A percentile compares a stretch with the other conserved stretches of the same genome.
Evolutionary conservation across 1,140 invertebrate genomes (phyloP).

Genomic region (Bicyclus anynana): DNA sequence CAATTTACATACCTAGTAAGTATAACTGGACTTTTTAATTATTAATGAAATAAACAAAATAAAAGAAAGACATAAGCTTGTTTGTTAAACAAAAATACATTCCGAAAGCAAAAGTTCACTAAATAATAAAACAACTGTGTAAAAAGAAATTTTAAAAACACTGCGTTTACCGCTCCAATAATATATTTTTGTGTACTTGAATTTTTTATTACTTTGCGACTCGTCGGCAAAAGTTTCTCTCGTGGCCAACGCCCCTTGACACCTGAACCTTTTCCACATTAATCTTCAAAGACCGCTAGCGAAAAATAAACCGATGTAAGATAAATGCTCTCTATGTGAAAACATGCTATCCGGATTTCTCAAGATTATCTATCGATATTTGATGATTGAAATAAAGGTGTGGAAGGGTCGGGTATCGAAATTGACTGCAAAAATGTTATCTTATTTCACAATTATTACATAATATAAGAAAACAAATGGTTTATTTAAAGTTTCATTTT

Average conservation of each 20-base stretch:
- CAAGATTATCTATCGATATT: not conserved
- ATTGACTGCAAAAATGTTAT: not conserved
- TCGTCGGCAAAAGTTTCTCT: not conserved
- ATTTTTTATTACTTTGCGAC: not conserved
- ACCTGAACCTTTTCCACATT: slow-evolving; percentile 9
- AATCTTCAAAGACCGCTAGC: slow-evolving; percentile 3
- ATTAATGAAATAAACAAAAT: too few relatives aligned
- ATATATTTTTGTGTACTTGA: not conserved
- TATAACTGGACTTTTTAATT: too few relatives aligned
- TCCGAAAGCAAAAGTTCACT: not conserved
- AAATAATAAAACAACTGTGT: not conserved
- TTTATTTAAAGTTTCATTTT: too few relatives aligned
- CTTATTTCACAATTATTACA: too few relatives aligned
- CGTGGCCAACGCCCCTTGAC: slow-evolving; percentile 3
- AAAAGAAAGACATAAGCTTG: too few relatives aligned
- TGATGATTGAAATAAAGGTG: not conserved
- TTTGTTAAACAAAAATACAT: too few relatives aligned
- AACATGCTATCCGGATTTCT: not conserved
- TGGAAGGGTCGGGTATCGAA: not conserved
- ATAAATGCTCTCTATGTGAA: not conserved
- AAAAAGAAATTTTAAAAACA: too few relatives aligned
- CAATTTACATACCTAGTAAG: too few relatives aligned
- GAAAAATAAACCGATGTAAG: not conserved
- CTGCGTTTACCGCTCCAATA: not conserved
- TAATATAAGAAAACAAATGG: too few relatives aligned